A percentile compares a stretch with the other conserved stretches of the same genome.
Evolutionary conservation across 2,888 invertebrate species (phyloP).

Genomic region (Temnothorax ravouxi): DNA sequence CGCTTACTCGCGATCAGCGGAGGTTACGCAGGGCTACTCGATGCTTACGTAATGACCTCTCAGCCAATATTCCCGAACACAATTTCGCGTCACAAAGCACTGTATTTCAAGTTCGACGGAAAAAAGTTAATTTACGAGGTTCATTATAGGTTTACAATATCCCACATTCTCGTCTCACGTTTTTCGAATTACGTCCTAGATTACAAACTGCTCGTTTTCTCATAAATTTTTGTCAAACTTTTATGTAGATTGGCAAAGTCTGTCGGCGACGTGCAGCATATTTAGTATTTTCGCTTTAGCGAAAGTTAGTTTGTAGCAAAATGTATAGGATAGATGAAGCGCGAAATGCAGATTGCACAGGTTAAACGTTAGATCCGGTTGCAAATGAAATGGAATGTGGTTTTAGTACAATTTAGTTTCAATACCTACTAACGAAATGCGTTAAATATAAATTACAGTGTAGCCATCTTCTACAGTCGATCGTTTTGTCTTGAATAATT

Average conservation of each 20-base stretch:
- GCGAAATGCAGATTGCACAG: constrained; percentile 1
- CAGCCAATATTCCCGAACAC: constrained; percentile 13
- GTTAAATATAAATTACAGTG: neutral
- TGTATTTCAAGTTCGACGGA: neutral
- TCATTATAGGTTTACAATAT: neutral
- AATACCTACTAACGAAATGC: neutral
- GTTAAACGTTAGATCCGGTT: neutral
- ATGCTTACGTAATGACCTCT: constrained; percentile 40
- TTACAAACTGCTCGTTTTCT: constrained; percentile 25
- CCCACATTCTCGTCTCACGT: neutral
- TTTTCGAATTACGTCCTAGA: constrained; percentile 28
- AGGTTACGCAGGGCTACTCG: constrained; percentile 64
- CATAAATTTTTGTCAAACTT: constrained; percentile 37
- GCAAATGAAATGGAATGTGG: constrained; percentile 8
- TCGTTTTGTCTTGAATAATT: neutral
- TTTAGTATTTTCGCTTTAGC: neutral
- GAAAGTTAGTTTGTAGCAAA: neutral
- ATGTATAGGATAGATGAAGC: constrained; percentile 2
- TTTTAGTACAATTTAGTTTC: neutral
- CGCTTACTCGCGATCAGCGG: constrained; percentile 79
- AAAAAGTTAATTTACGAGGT: constrained; percentile 1
- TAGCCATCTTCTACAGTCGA: neutral
- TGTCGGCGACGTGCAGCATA: neutral
- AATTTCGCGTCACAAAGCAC: constrained; percentile 21
- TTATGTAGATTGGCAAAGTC: constrained; percentile 16